phyloP scores from a whole-genome alignment of 2,888 invertebrate genomes.

The Thumatha senex region DNA sequence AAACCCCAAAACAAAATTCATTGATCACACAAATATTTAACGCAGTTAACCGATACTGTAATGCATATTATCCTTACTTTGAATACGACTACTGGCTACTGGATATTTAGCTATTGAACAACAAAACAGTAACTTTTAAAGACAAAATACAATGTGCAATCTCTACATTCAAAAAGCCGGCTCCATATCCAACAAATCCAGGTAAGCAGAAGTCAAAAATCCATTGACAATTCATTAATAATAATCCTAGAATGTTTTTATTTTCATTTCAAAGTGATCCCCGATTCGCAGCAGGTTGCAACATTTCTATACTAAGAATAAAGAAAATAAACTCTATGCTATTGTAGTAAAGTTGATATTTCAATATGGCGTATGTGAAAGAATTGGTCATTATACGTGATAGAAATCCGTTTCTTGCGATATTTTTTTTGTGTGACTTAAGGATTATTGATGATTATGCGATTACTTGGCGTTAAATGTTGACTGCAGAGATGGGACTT shows the following conservation, averaged over 20 bases:
- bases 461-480: slow-evolving; percentile 64
- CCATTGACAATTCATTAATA: slow-evolving; percentile 71
- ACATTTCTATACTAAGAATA: slow-evolving; percentile 12
- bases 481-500: slow-evolving; percentile 25
- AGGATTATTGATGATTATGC: slow-evolving; percentile 77
- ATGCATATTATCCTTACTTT: too few relatives aligned
- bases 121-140: too few relatives aligned
- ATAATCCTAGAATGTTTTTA: slow-evolving; percentile 64
- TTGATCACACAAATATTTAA: too few relatives aligned
- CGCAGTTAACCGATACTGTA: too few relatives aligned
- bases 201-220: slow-evolving; percentile 54
- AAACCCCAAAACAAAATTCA: too few relatives aligned
- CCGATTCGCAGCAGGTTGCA: slow-evolving; percentile 65
- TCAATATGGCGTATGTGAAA: background rate
- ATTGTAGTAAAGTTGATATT: slow-evolving; percentile 14
- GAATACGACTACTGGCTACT: too few relatives aligned
- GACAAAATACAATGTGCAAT: background rate
- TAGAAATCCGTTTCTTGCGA: slow-evolving; percentile 55
- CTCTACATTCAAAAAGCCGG: background rate
- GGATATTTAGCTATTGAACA: too few relatives aligned
- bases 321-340: slow-evolving; percentile 13
- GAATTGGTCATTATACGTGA: slow-evolving; percentile 41
- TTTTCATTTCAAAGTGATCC: slow-evolving; percentile 53
- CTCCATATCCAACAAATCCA: slow-evolving; percentile 30
- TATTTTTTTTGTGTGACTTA: slow-evolving; percentile 63